Base-by-base conservation (phyloP, 2,797 vertebrate species). In the Decapterus maruadsi region DNA sequence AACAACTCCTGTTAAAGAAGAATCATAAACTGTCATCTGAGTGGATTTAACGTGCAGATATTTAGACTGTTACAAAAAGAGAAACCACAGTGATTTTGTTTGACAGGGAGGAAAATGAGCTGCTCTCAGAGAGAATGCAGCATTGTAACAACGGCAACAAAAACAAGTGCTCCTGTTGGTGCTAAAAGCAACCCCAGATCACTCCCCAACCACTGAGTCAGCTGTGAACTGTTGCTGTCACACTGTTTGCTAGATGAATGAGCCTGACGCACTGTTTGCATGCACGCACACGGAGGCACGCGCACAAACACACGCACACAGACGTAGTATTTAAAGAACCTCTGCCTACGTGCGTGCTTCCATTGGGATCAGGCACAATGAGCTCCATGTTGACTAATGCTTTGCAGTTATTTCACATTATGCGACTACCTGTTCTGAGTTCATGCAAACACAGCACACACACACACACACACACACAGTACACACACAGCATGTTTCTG, bases 21-120 rank as follows among this genome's bases (percentile, higher is more conserved):
- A 31, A 45, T 40, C 16, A 58, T 34, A 8, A 22, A 22, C 29
- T 75, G 50, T 68, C 46, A 19, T 57, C 45, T 54, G 42, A 58
- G 36, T 29, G 45, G 31, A 61, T 53, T 50, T 34, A 40, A 74
- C 1, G 9, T 46, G 62, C 29, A 26, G 69, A 72, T 77, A 73
- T 76, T 72, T 68, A 68, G 51, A 66, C 65, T 57, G 22, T 62
- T 40, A 67, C 60, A 20, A 42, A 51, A 59, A 68, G 40, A 78
- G 48, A 70, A 77, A 82, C 71, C 68, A 8, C 1, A 16, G 50
- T 78, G 71, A 82, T 83, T 72, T 65, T 57, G 73, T 84, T 84
- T 83, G 86, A 86, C 84, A 86, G 61, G 51, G 40, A 83, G 64
- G 68, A 66, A 80, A 85, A 82, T 22, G n/a, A 81, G 82, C 82